A percentile compares a stretch with the other conserved stretches of the same genome.
phyloP scores from a whole-genome alignment of 2,797 vertebrate genomes.

The Acridotheres tristis region DNA sequence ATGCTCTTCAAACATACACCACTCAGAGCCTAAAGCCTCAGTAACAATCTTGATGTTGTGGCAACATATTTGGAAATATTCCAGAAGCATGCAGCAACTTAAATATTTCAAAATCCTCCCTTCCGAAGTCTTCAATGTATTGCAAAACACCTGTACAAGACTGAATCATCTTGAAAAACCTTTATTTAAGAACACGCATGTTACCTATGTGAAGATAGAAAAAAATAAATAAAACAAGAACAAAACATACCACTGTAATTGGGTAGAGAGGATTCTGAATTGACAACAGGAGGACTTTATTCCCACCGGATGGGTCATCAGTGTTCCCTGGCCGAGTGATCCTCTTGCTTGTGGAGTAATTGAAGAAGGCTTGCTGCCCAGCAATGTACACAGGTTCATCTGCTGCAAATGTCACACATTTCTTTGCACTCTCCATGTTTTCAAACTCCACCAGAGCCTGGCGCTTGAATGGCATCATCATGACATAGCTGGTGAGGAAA shows the following conservation, averaged over 20 bases:
- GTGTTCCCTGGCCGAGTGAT: conserved; percentile 95
- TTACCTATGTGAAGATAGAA: background rate
- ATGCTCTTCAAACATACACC: background rate
- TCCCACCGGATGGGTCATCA: conserved; percentile 94
- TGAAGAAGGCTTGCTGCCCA: conserved; percentile 96
- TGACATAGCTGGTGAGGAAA: conserved; percentile 87
- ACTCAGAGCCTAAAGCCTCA: background rate
- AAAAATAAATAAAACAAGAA: background rate
- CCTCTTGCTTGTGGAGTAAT: conserved; percentile 96
- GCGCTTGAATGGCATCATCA: conserved; percentile 99
- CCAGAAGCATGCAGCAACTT: background rate
- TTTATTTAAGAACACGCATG: background rate
- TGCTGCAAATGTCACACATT: conserved; percentile 89
- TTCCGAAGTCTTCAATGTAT: background rate
- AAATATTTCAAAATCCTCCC: conserved; percentile 15
- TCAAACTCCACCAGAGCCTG: conserved; percentile 97
- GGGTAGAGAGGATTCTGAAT: conserved; percentile 98
- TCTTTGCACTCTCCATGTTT: conserved; percentile 88
- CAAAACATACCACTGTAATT: conserved; percentile 90
- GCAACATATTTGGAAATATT: background rate
- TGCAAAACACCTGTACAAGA: background rate
- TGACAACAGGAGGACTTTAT: conserved; percentile 96
- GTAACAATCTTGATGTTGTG: background rate
- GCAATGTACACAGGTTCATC: conserved; percentile 92
- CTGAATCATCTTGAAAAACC: background rate